Evolutionary conservation across 2,797 vertebrate species (phyloP).

Genomic region (Paguma larvata): DNA sequence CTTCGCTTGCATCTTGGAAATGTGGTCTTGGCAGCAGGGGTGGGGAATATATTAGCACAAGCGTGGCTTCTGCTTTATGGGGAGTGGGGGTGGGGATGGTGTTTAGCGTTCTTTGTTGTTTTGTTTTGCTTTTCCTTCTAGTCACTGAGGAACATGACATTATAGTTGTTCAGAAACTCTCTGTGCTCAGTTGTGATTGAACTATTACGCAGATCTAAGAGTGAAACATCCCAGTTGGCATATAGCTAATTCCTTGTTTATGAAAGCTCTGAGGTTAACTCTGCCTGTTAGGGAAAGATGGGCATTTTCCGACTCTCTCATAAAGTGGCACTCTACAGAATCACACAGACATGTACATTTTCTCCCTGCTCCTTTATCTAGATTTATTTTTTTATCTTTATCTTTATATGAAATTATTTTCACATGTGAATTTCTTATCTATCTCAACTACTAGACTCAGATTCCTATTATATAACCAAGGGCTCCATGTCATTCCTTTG

Average conservation of each 20-base stretch:
- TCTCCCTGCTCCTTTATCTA: background rate
- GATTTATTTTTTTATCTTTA: constrained; percentile 40
- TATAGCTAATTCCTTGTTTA: constrained; percentile 24
- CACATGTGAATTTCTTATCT: background rate
- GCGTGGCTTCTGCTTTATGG: background rate
- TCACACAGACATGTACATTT: background rate
- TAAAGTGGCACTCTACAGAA: background rate
- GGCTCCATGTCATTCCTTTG: background rate
- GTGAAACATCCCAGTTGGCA: background rate
- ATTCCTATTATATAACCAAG: constrained; percentile 27
- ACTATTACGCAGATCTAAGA: constrained; percentile 23
- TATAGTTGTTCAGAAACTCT: background rate
- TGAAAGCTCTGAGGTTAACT: constrained; percentile 20
- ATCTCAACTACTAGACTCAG: background rate
- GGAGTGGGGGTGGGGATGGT: no score
- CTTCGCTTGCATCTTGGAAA: background rate
- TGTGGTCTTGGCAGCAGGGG: background rate
- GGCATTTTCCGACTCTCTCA: background rate
- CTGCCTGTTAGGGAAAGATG: constrained; percentile 32
- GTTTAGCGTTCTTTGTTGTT: background rate
- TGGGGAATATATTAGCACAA: background rate
- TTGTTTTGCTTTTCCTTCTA: constrained; percentile 29
- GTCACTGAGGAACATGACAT: background rate
- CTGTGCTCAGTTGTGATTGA: constrained; percentile 17
- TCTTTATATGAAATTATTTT: constrained; percentile 33